These are phyloP conservation scores for Lethenteron camtschaticum DNA, from an alignment of 2,113 vertebrate genomes.

Conservation along the genomic window DNA sequence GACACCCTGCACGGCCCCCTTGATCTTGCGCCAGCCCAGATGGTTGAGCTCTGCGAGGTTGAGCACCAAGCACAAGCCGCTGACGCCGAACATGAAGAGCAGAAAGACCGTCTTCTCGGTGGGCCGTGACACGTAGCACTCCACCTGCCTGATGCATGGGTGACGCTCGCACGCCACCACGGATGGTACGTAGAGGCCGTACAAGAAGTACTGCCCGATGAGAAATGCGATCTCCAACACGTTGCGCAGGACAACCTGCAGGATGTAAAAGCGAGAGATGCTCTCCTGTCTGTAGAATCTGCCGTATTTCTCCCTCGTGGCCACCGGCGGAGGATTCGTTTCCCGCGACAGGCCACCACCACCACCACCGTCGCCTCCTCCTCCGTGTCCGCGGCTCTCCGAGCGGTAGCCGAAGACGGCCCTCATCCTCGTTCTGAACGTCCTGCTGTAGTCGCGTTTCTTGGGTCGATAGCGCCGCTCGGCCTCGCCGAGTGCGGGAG, in stretches of 20 bases:
- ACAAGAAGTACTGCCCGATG: constrained; percentile 94
- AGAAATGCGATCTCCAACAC: constrained; percentile 93
- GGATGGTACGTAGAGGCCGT: constrained; percentile 95
- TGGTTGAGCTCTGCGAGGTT: constrained; percentile 98
- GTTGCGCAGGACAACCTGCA: constrained; percentile 97
- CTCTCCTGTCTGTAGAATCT: constrained; percentile 94
- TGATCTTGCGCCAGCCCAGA: constrained; percentile 97
- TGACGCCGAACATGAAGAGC: constrained; percentile 98
- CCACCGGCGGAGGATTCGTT: constrained; percentile 27
- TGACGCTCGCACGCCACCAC: constrained; percentile 94
- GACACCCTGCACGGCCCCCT: constrained; percentile 77
- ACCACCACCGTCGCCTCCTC: constrained; percentile 27
- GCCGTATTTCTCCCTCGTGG: constrained; percentile 73
- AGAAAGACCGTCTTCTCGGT: constrained; percentile 98
- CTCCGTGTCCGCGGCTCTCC: too few relatives aligned
- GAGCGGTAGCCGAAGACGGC: too few relatives aligned
- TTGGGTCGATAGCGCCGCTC: too few relatives aligned
- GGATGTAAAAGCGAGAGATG: constrained; percentile 97
- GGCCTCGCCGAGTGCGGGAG: too few relatives aligned
- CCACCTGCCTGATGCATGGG: constrained; percentile 95
- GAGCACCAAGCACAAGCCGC: constrained; percentile 84
- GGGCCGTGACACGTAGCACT: constrained; percentile 92
- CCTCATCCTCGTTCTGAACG: too few relatives aligned
- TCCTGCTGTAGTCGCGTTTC: too few relatives aligned
- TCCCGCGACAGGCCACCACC: constrained; percentile 46